phyloP scores from a whole-genome alignment of 2,797 vertebrate species.

The Coccyzus lansbergi region DNA sequence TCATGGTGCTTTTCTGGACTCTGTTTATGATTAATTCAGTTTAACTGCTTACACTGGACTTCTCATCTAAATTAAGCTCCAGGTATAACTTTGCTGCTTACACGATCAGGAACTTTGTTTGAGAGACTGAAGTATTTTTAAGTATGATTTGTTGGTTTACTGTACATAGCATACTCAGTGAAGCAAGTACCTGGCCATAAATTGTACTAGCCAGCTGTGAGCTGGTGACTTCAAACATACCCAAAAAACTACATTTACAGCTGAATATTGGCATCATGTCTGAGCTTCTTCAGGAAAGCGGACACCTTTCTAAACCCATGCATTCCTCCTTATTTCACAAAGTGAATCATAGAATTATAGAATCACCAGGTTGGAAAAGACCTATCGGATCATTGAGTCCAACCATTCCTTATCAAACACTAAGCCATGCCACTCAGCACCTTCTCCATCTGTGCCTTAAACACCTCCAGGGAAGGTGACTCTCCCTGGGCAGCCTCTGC shows the following conservation, averaged over 20 bases:
- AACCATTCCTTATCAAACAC: no score
- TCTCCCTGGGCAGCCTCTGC: no score
- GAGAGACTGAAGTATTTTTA: not conserved
- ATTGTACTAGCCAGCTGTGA: not conserved
- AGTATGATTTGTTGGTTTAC: not conserved
- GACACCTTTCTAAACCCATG: not conserved
- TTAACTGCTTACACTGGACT: not conserved
- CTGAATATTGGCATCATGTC: not conserved
- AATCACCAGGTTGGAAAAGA: no score
- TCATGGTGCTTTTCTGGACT: not conserved
- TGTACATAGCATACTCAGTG: not conserved
- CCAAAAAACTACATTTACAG: not conserved
- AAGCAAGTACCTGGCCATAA: not conserved
- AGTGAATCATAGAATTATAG: no score
- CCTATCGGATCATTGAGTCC: no score
- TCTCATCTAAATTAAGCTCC: not conserved
- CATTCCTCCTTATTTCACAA: not conserved
- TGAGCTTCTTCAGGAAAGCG: not conserved
- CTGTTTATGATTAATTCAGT: not conserved
- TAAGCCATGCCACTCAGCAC: no score
- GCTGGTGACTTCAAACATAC: accelerated
- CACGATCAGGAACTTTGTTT: not conserved
- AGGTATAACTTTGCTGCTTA: not conserved
- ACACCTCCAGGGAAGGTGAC: no score
- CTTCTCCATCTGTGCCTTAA: no score